Evolutionary conservation across 2,797 vertebrate species (phyloP).

Genomic region (Leptoclinus maculatus): DNA sequence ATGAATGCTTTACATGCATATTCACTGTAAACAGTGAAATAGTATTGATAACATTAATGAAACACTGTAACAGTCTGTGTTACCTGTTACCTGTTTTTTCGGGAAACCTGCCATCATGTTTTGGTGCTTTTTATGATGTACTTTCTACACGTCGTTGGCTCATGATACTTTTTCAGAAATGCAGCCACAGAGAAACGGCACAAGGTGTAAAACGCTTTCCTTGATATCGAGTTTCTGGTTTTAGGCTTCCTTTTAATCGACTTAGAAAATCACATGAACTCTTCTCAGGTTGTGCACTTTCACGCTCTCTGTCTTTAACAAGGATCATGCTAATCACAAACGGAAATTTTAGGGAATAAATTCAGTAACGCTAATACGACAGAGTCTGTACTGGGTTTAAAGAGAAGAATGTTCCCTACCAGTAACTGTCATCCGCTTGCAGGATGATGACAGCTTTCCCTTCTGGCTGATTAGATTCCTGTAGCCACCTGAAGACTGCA

Average conservation of each 20-base stretch:
- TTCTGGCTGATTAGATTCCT: neutral
- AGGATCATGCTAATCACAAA: neutral
- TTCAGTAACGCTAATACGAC: neutral
- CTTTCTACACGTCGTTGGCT: neutral
- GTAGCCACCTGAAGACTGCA: neutral
- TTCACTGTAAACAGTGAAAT: neutral
- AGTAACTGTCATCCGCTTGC: neutral
- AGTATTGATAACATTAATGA: neutral
- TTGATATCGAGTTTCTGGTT: neutral
- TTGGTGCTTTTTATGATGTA: neutral
- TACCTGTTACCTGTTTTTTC: neutral
- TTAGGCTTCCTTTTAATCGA: neutral
- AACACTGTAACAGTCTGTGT: neutral
- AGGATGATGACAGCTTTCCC: neutral
- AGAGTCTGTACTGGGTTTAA: neutral
- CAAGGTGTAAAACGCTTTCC: neutral
- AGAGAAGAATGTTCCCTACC: neutral
- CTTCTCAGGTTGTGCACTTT: neutral
- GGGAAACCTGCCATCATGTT: neutral
- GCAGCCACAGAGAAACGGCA: neutral
- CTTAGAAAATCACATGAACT: neutral
- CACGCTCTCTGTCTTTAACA: neutral
- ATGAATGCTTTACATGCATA: neutral
- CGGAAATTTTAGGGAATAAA: neutral
- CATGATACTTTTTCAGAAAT: neutral